A percentile compares a stretch with the other conserved stretches of the same genome.
Conservation (phyloP, 2,888 invertebrate genomes). For the Dryadula phaetusa region DNA sequence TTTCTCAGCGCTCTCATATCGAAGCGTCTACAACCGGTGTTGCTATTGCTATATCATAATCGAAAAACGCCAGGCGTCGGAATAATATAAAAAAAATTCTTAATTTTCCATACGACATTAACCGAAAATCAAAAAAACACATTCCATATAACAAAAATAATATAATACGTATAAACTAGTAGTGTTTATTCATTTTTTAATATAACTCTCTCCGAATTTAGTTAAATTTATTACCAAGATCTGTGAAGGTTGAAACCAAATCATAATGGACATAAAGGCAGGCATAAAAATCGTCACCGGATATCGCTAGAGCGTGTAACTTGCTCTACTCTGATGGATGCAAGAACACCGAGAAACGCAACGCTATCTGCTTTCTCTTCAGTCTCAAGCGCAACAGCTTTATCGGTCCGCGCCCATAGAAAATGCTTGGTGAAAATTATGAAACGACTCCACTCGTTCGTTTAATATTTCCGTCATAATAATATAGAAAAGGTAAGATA, state of each 20-base stretch:
- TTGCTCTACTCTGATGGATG: constrained; percentile 53
- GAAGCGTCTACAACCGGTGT: constrained; percentile 39
- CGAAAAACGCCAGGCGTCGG: constrained; percentile 26
- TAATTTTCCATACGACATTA: not conserved
- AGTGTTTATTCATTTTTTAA: constrained; percentile 13
- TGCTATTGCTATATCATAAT: constrained; percentile 24
- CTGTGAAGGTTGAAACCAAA: constrained; percentile 1
- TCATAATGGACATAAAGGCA: constrained; percentile 5
- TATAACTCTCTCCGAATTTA: not conserved
- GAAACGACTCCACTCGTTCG: constrained; percentile 58
- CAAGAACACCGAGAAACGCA: constrained; percentile 73
- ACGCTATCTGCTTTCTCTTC: constrained; percentile 75
- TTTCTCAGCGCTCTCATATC: constrained; percentile 75
- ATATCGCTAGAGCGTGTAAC: constrained; percentile 49
- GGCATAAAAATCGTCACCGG: not conserved
- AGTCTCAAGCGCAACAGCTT: constrained; percentile 58
- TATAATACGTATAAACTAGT: not conserved
- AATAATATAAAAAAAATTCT: not conserved
- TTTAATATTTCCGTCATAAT: constrained; percentile 35
- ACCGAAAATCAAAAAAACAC: not conserved
- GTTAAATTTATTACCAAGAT: not conserved
- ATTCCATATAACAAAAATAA: not conserved
- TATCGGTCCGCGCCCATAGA: constrained; percentile 69
- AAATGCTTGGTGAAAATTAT: constrained; percentile 74
- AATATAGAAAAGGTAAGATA: constrained; percentile 18